A percentile compares a stretch with the other conserved stretches of the same genome.
Evolutionary conservation across 2,113 vertebrate genomes (phyloP).

Genomic region (Ifrita kowaldi): DNA sequence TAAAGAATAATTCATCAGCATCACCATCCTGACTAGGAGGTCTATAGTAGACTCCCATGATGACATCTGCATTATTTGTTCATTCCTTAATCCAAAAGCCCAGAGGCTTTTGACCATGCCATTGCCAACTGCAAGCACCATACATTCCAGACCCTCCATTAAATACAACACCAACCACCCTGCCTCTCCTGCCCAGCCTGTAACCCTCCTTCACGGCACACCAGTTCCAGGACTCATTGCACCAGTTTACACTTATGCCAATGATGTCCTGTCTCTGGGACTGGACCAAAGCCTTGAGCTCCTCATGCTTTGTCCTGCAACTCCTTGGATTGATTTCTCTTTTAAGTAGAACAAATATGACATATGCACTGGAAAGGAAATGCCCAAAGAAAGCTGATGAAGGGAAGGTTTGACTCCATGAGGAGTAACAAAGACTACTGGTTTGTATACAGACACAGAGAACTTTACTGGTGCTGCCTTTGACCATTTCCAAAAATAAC

Average conservation of each 20-base stretch:
- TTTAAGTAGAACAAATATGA: background rate
- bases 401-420: background rate
- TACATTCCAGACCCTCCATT: background rate
- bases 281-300: background rate
- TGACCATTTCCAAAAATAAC: background rate
- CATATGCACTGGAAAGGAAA: background rate
- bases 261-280: background rate
- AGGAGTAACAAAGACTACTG: background rate
- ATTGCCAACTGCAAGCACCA: background rate
- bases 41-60: background rate
- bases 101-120: background rate
- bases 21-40: background rate
- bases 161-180: background rate
- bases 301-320: background rate
- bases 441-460: background rate
- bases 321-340: background rate
- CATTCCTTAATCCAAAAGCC: background rate
- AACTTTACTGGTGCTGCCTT: background rate
- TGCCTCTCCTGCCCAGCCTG: background rate
- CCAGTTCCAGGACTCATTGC: background rate
- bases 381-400: background rate
- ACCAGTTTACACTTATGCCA: background rate
- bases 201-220: background rate
- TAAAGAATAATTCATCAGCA: background rate
- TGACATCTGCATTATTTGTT: background rate